Base-by-base conservation (phyloP, 1,140 invertebrate species). In the Pseudomyrmex sp. region DNA sequence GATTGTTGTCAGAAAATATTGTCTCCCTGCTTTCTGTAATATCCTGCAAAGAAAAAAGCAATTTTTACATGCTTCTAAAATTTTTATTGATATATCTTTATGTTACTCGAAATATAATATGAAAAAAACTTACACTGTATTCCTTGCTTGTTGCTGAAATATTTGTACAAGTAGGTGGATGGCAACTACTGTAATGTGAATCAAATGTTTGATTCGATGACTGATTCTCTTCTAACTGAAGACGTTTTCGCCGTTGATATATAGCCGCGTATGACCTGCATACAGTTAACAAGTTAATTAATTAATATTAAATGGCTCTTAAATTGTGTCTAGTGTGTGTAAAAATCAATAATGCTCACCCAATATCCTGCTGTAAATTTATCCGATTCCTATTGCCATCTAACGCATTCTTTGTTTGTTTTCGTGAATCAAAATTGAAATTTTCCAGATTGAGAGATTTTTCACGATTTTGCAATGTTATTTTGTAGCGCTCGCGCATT, bases 401-500 rank as follows among this genome's bases (percentile, higher is more conserved):
- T 46, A 48, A 8, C 2, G 20, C 46, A 12, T 82, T 70, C 7
- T 26, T 85, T 9, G 58, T 58, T 35, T 76, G 79, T 18, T 70
- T 87, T 15, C 68, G 84, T 10, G 58, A 83, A 26, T 76, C 85
- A 46, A 44, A 23, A 48, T 75, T 83, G 7, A 59, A 26, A 59
- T 68, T 7, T 20, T 88, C 74, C 20, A 68, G 54, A 69, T 79
- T 89, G 70, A 18, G 20, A 13, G 72, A 65, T 20, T 84, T 83
- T 18, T 86, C 73, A 46, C 74, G 66, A 58, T 61, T 77, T 35
- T 84, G 66, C 65, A n/a, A 15, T 66, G 23, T 52, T 56, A 70
- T 18, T 73, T 87, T 72, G 26, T 13, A 46, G 56, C 86, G 88
- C 15, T 91, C 91, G 0, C 86, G 84, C 7, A 80, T 79, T 23